phyloP scores from a whole-genome alignment of 2,113 vertebrate species.

The Manacus vitellinus region DNA sequence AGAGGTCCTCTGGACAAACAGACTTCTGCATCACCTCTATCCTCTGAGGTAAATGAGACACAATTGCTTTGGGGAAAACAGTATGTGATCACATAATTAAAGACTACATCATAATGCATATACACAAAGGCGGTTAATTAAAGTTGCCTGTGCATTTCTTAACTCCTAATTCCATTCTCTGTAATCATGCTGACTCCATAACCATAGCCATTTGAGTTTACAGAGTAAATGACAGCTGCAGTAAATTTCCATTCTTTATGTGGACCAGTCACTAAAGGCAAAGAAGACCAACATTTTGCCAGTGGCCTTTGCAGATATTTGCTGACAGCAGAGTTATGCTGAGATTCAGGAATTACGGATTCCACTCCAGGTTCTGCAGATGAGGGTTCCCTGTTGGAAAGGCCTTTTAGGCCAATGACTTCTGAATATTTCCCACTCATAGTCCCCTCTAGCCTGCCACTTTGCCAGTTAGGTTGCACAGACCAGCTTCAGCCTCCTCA shows the following conservation, averaged over 20 bases:
- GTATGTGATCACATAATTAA: conserved; percentile 59
- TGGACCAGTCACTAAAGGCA: not conserved
- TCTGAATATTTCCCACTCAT: not conserved
- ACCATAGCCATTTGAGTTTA: conserved; percentile 23
- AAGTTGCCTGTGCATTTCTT: conserved; percentile 60
- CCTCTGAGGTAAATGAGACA: conserved; percentile 28
- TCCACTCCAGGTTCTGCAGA: not conserved
- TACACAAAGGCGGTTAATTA: conserved; percentile 63
- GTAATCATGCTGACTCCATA: conserved; percentile 44
- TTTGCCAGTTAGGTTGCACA: not conserved
- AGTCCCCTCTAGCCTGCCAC: not conserved
- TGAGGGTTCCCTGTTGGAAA: not conserved
- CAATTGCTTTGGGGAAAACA: conserved; percentile 30
- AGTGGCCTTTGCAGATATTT: not conserved
- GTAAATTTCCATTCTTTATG: conserved; percentile 24
- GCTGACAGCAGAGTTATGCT: not conserved
- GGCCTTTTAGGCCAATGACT: not conserved
- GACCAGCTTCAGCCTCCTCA: not conserved
- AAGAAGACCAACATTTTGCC: not conserved
- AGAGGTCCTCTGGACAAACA: conserved; percentile 14
- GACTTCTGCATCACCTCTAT: conserved; percentile 1
- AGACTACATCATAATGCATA: conserved; percentile 51
- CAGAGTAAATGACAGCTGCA: conserved; percentile 10
- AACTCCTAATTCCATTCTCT: conserved; percentile 54
- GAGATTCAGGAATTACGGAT: not conserved